Percentiles rank a stretch among this genome's conserved stretches.
Evolutionary conservation across 2,888 invertebrate species (phyloP).

Genomic region (Leptopilina syphax): DNA sequence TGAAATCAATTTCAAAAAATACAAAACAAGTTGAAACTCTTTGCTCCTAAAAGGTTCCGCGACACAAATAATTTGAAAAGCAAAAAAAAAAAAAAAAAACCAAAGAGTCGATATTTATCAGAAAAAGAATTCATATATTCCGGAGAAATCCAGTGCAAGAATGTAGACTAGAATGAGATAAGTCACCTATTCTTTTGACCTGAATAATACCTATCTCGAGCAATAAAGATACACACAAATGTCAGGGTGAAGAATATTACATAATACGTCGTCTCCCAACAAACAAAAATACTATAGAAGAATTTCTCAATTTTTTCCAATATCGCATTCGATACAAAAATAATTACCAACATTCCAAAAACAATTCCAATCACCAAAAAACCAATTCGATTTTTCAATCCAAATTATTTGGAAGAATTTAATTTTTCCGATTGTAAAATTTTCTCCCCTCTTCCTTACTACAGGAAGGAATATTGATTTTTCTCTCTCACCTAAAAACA

Average conservation of each 20-base stretch:
- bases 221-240: constrained; percentile 37
- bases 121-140: constrained; percentile 33
- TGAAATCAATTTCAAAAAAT: too few relatives aligned
- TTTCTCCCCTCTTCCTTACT: too few relatives aligned
- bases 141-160: not conserved
- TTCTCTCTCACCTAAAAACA: too few relatives aligned
- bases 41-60: too few relatives aligned
- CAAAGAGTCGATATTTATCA: constrained; percentile 11
- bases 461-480: not conserved
- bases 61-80: too few relatives aligned
- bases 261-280: not conserved
- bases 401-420: too few relatives aligned
- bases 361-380: too few relatives aligned
- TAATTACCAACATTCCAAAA: too few relatives aligned
- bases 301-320: not conserved
- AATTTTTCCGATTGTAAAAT: too few relatives aligned
- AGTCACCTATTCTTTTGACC: constrained; percentile 37
- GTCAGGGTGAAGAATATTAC: constrained; percentile 33
- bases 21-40: too few relatives aligned
- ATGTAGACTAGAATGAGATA: not conserved
- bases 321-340: too few relatives aligned
- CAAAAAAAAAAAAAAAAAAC: not conserved
- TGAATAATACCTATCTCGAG: constrained; percentile 37
- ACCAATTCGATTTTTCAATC: too few relatives aligned
- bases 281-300: not conserved